Conservation (phyloP, 2,888 invertebrate species). For the Acrobasis consociella region DNA sequence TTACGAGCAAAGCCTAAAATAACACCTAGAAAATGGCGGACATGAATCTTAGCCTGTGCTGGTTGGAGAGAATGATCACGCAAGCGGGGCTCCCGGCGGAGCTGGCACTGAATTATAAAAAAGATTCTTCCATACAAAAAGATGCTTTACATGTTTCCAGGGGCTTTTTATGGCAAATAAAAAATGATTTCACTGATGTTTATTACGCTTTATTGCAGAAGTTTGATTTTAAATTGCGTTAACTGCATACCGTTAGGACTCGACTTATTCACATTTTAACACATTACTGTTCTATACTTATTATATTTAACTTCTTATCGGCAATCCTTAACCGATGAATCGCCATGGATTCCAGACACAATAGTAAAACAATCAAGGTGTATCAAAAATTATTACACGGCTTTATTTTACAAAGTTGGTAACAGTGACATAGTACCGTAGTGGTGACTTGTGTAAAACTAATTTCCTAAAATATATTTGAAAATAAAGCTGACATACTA, state of each 20-base stretch:
- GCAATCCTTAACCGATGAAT: too few relatives aligned
- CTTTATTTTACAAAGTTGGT: neutral
- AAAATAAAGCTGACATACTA: neutral
- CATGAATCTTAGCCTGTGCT: slow-evolving; percentile 14
- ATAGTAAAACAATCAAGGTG: too few relatives aligned
- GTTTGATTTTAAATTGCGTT: slow-evolving; percentile 7
- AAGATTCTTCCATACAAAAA: slow-evolving; percentile 13
- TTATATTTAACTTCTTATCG: too few relatives aligned
- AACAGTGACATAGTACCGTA: neutral
- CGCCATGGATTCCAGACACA: too few relatives aligned
- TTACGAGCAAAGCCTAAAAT: slow-evolving; percentile 8
- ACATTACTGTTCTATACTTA: neutral
- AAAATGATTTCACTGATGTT: slow-evolving; percentile 1
- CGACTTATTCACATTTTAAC: neutral
- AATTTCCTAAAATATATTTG: neutral
- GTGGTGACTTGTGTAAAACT: neutral
- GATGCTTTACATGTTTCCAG: slow-evolving; percentile 7
- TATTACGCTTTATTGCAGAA: slow-evolving; percentile 9
- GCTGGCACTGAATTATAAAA: slow-evolving; percentile 14
- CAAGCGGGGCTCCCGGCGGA: slow-evolving; percentile 13
- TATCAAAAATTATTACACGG: too few relatives aligned
- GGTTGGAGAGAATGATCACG: slow-evolving; percentile 16
- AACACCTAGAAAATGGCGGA: slow-evolving; percentile 9
- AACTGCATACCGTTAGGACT: neutral
- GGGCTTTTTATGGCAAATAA: slow-evolving; percentile 18